Percentiles rank a stretch among this genome's conserved stretches.
Conservation (phyloP, 2,797 vertebrate genomes). For the Sebastolobus altivelis region DNA sequence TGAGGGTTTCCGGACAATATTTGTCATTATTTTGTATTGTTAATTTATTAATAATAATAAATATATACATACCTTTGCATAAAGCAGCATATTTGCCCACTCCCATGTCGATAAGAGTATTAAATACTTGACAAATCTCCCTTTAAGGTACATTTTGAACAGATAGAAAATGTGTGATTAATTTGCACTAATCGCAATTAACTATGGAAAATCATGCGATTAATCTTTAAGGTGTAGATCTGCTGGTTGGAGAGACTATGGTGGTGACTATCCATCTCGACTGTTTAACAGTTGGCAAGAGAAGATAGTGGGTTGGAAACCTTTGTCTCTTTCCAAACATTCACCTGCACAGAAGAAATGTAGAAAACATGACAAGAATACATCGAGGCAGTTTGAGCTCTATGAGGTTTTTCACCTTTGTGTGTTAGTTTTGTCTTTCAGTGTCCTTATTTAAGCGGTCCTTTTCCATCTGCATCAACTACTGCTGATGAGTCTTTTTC, state of each 20-base stretch:
- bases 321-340: slow-evolving; percentile 3
- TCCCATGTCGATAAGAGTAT: too few relatives aligned
- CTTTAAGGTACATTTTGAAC: too few relatives aligned
- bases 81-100: too few relatives aligned
- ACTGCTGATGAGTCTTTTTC: slow-evolving; percentile 44
- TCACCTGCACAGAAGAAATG: slow-evolving; percentile 11
- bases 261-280: neutral
- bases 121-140: too few relatives aligned
- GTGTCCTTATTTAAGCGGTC: slow-evolving; percentile 11
- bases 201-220: too few relatives aligned
- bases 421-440: neutral
- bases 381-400: neutral
- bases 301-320: neutral
- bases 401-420: neutral
- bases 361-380: neutral
- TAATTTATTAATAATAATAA: too few relatives aligned
- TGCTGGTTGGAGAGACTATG: neutral
- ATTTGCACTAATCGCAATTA: too few relatives aligned
- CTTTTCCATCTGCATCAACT: slow-evolving; percentile 38
- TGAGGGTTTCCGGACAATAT: too few relatives aligned
- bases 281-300: neutral
- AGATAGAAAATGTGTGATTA: too few relatives aligned
- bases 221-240: neutral
- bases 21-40: too few relatives aligned
- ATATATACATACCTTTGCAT: too few relatives aligned